Conservation (phyloP, 1,140 invertebrate species). For the Sminthurides bifidus region DNA sequence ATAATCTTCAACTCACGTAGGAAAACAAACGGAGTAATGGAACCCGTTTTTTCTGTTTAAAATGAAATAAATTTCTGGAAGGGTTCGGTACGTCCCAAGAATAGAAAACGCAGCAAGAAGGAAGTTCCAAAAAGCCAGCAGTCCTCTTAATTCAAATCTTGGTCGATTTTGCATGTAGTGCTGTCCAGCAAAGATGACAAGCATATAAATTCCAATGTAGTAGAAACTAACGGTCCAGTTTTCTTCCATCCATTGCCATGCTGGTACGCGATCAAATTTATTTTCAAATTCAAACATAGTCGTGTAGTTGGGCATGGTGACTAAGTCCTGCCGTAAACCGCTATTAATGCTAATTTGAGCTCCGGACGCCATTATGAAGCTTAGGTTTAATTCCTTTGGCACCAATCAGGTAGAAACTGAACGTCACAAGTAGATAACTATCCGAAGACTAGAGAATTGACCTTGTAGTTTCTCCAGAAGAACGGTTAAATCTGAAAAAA, state of each 20-base stretch:
- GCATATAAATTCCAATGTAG: conserved; percentile 31
- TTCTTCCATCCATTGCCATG: conserved; percentile 42
- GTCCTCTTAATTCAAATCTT: conserved; percentile 17
- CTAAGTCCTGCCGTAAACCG: conserved; percentile 6
- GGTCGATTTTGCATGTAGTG: conserved; percentile 21
- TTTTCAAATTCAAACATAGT: conserved; percentile 29
- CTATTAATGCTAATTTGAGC: neutral
- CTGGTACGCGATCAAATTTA: conserved; percentile 20
- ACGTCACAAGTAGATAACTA: too few species aligned
- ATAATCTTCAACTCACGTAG: conserved; percentile 33
- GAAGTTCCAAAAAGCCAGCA: conserved; percentile 28
- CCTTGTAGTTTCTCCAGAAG: too few species aligned
- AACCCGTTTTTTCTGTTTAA: conserved; percentile 42
- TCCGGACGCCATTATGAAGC: too few species aligned
- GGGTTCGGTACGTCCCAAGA: conserved; percentile 22
- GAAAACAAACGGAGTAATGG: conserved; percentile 43
- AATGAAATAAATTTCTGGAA: conserved; percentile 30
- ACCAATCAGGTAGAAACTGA: too few species aligned
- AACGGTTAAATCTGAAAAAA: too few species aligned
- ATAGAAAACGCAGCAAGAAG: conserved; percentile 30
- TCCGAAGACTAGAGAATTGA: too few species aligned
- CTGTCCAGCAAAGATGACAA: conserved; percentile 28
- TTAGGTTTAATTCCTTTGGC: too few species aligned
- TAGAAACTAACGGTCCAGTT: conserved; percentile 44
- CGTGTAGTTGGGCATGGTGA: conserved; percentile 27